These are phyloP conservation scores for Dendrolimus pini DNA, from an alignment of 2,888 invertebrate genomes.

Conservation along the genomic window DNA sequence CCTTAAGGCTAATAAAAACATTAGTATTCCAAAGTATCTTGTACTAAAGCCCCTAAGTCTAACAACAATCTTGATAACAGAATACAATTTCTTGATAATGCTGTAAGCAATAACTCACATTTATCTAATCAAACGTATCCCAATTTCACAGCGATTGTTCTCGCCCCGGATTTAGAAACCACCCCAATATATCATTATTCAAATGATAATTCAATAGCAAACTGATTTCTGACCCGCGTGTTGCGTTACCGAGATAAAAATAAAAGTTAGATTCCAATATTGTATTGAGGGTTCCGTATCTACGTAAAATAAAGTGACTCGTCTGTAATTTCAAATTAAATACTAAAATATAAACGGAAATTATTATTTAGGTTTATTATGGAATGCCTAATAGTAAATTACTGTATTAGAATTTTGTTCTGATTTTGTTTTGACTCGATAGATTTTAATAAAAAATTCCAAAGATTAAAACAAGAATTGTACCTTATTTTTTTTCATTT, in stretches of 20 bases:
- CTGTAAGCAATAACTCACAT: slow-evolving; percentile 42
- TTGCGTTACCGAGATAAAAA: slow-evolving; percentile 52
- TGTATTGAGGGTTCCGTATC: not conserved
- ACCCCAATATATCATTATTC: slow-evolving; percentile 64
- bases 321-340: no score
- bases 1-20: no score
- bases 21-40: no score
- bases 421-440: no score
- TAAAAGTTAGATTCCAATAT: slow-evolving; percentile 1
- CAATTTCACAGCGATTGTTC: slow-evolving; percentile 57
- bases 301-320: not conserved
- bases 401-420: no score
- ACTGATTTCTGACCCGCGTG: slow-evolving; percentile 55
- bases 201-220: slow-evolving; percentile 72
- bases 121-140: slow-evolving; percentile 56
- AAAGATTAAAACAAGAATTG: no score
- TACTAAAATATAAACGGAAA: no score
- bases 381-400: no score
- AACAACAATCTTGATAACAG: not conserved
- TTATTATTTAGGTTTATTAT: no score
- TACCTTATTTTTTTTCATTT: no score
- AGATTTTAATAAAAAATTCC: no score
- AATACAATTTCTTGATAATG: not conserved
- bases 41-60: no score
- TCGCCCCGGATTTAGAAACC: slow-evolving; percentile 50